Evolutionary conservation across 2,888 invertebrate genomes (phyloP).

Genomic region (Mechanitis mazaeus): DNA sequence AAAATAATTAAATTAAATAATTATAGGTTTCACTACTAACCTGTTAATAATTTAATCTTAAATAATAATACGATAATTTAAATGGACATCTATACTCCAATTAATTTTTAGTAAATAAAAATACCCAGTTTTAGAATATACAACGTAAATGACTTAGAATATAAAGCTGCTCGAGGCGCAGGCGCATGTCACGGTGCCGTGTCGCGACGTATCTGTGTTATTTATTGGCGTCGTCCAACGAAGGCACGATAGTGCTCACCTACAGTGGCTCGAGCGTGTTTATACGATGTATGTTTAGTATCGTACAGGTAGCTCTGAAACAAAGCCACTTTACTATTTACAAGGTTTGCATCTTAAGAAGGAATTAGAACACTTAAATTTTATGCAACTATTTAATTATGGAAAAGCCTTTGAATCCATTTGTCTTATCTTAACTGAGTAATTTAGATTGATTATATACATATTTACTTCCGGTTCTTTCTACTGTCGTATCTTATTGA

Average conservation of each 20-base stretch:
- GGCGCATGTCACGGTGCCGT: conserved; percentile 65
- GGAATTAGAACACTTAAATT: conserved; percentile 10
- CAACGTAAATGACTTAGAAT: neutral
- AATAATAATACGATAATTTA: too few relatives aligned
- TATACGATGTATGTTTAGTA: conserved; percentile 19
- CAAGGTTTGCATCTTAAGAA: conserved; percentile 20
- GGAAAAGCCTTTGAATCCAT: neutral
- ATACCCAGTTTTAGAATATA: neutral
- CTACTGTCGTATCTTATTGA: neutral
- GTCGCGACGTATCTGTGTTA: conserved; percentile 70
- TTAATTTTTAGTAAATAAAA: neutral
- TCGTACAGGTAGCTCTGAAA: conserved; percentile 23
- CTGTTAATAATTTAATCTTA: too few relatives aligned
- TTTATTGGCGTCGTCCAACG: conserved; percentile 68
- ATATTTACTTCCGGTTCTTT: too few relatives aligned
- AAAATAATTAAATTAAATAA: too few relatives aligned
- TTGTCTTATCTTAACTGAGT: conserved; percentile 7
- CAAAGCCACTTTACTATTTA: conserved; percentile 14
- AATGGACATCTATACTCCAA: too few relatives aligned
- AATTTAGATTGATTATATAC: neutral
- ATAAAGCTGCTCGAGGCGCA: conserved; percentile 40
- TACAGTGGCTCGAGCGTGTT: conserved; percentile 22
- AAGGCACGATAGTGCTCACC: conserved; percentile 45
- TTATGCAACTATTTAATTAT: conserved; percentile 11
- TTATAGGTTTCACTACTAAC: too few relatives aligned